A percentile compares a stretch with the other conserved stretches of the same genome.
phyloP scores from a whole-genome alignment of 2,888 invertebrate species.

The Scrobipalpa atriplicella region DNA sequence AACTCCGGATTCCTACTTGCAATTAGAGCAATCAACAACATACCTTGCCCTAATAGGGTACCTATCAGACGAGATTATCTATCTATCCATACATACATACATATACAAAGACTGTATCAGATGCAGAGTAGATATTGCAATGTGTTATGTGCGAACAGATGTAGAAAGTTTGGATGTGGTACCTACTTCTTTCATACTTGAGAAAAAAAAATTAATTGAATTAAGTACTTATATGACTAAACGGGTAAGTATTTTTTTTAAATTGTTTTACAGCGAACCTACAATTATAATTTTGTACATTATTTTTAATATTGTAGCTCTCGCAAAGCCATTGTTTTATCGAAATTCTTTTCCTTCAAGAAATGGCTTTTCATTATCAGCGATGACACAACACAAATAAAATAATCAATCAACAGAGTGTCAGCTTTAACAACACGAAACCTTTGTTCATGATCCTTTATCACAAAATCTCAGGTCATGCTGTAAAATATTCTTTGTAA shows the following conservation, averaged over 20 bases:
- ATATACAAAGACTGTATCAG: slow-evolving; percentile 53
- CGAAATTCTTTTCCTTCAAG: neutral
- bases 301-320: neutral
- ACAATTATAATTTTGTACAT: too few species aligned
- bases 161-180: slow-evolving; percentile 37
- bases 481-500: too few species aligned
- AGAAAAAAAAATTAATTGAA: too few species aligned
- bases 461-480: too few species aligned
- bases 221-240: too few species aligned
- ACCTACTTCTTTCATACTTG: neutral
- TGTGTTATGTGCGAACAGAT: slow-evolving; percentile 46
- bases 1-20: neutral
- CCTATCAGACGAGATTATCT: slow-evolving; percentile 51
- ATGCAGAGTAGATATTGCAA: slow-evolving; percentile 44
- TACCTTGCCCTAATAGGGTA: slow-evolving; percentile 35
- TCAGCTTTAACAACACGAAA: neutral
- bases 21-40: slow-evolving; percentile 17
- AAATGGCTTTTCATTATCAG: neutral
- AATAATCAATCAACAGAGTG: neutral
- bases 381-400: neutral
- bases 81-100: slow-evolving; percentile 37
- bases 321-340: neutral
- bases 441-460: too few species aligned
- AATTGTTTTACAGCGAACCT: too few species aligned
- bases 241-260: too few species aligned